Percentiles rank a stretch among this genome's conserved stretches.
These are phyloP conservation scores for Leptocoma aspasia DNA, from an alignment of 2,113 vertebrate genomes.

Conservation along the genomic window DNA sequence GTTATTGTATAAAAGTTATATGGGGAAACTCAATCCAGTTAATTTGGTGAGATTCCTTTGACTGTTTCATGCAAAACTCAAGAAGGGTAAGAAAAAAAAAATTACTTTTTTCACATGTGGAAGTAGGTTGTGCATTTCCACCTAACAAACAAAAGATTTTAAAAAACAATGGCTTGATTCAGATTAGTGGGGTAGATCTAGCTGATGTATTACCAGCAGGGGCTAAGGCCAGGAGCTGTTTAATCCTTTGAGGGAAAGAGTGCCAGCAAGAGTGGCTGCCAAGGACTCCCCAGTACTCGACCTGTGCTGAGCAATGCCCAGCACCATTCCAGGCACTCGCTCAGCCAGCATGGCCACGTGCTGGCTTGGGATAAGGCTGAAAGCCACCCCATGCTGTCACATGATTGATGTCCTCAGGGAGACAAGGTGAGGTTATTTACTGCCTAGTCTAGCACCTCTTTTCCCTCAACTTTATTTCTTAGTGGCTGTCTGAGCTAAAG, in stretches of 20 bases:
- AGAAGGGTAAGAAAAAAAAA: not conserved
- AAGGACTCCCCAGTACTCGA: not conserved
- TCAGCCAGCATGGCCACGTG: rapidly evolving
- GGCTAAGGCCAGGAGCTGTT: not conserved
- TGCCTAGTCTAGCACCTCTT: not conserved
- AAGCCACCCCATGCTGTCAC: rapidly evolving
- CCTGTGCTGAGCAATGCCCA: not conserved
- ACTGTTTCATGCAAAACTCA: not conserved
- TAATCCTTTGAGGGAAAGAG: not conserved
- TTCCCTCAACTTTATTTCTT: not conserved
- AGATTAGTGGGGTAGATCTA: not conserved
- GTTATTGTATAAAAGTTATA: not conserved
- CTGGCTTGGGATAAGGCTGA: not conserved
- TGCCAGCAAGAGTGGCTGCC: not conserved
- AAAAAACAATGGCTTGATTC: not conserved
- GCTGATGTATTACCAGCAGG: not conserved
- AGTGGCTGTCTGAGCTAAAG: not conserved
- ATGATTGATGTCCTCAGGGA: not conserved
- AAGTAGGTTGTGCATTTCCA: not conserved
- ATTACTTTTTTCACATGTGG: rapidly evolving
- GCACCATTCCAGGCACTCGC: rapidly evolving
- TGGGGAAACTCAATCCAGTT: not conserved
- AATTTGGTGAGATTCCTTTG: not conserved
- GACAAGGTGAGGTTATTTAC: not conserved
- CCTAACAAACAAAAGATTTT: not conserved